phyloP scores from a whole-genome alignment of 2,113 vertebrate species.

The Podilymbus podiceps region DNA sequence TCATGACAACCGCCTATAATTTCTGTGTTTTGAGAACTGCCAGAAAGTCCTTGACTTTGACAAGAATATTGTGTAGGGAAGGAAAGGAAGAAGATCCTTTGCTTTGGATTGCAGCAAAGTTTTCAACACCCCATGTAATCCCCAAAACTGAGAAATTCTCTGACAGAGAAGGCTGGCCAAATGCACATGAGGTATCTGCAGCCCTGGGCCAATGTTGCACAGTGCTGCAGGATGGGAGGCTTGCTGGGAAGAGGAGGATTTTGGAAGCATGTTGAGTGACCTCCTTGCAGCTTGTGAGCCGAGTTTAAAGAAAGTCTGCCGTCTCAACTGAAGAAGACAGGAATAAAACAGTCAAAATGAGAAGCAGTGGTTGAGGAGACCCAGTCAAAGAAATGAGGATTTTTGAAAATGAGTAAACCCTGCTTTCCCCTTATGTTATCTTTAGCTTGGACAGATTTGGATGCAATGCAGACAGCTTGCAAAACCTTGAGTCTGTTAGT shows the following conservation, averaged over 20 bases:
- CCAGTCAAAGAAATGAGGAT: background rate
- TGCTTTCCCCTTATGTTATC: background rate
- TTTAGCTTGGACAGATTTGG: background rate
- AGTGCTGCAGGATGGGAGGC: background rate
- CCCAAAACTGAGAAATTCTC: background rate
- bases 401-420: background rate
- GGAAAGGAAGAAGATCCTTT: background rate
- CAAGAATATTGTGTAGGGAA: background rate
- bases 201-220: background rate
- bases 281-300: background rate
- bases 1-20: background rate
- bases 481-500: background rate
- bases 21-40: background rate
- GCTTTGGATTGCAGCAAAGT: background rate
- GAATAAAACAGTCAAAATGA: background rate
- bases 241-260: background rate
- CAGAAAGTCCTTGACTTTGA: slow-evolving; percentile 9
- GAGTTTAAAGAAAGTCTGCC: background rate
- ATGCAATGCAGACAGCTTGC: background rate
- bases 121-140: background rate
- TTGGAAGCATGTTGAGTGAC: background rate
- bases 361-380: background rate
- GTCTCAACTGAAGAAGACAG: background rate
- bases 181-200: background rate
- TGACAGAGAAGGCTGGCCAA: background rate